Evolutionary conservation across 2,113 vertebrate genomes (phyloP), one percentile per base, ranked within the genome.

Genomic region (Genyomyrus donnyi): DNA sequence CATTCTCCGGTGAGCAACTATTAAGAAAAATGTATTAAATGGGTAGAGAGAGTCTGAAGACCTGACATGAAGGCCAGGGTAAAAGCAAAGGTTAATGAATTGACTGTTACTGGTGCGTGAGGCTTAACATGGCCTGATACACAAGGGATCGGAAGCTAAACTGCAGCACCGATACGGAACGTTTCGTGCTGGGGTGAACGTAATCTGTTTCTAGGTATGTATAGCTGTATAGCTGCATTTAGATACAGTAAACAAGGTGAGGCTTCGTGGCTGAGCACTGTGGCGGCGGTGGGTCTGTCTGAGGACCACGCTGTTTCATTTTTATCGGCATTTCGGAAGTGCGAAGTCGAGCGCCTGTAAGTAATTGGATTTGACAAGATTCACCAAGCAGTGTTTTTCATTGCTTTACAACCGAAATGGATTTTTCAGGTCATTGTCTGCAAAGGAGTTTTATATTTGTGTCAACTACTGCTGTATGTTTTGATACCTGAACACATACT

Each of bases 11-110:
- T 94, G 95, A 96, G 95, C 95, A 94, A 95, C 97, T 96, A 97
- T 97, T 98, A 97, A 96, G 94, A 96, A 94, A 96, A 96, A 95
- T 95, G 96, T 95, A 97, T 97, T 96, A 96, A 96, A 95, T 94
- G 94, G 92, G 93, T 49, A 94, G 94, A 95, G 93, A 91, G 93
- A 94, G 95, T 95, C 93, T 90, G 95, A 96, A 95, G 95, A 87
- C 93, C 94, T 94, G 96, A 97, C 95, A 95, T 93, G 94, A 94
- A 94, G 97, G 96, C 95, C 95, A 94, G 91, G 94, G 94, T 95
- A 95, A 96, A 97, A 97, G 96, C 96, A 97, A 95, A 98, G 98
- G 98, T 98, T 99, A 99, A 99, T 99, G 97, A 98, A 97, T 96
- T 98, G 98, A 97, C 96, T 98, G 97, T 97, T 98, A 97, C 97